A percentile compares a stretch with the other conserved stretches of the same genome.
These are phyloP conservation scores for Pterocles burchelli DNA, from an alignment of 2,113 vertebrate species.

Conservation along the genomic window DNA sequence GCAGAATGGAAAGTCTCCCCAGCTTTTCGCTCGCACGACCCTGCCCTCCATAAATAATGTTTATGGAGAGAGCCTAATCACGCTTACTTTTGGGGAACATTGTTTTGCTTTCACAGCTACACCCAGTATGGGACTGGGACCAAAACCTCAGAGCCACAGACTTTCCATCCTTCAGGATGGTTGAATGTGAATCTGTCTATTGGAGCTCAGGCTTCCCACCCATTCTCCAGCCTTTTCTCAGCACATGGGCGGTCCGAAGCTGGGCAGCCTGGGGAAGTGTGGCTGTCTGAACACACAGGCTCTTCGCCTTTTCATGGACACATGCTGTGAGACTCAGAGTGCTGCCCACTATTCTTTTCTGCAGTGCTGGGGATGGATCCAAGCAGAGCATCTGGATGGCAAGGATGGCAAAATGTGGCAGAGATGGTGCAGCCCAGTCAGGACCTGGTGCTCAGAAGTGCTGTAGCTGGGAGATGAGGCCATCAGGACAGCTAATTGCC, in stretches of 20 bases:
- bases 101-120: slow-evolving; percentile 29
- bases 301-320: not conserved
- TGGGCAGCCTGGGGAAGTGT: not conserved
- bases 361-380: not conserved
- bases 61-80: not conserved
- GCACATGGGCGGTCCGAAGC: not conserved
- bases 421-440: not conserved
- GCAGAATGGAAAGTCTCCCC: slow-evolving; percentile 23
- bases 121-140: not conserved
- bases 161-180: not conserved
- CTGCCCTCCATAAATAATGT: not conserved
- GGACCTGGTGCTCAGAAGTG: not conserved
- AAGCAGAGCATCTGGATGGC: not conserved
- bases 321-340: not conserved
- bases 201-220: not conserved
- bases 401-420: not conserved
- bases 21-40: not conserved
- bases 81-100: not conserved
- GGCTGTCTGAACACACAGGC: not conserved
- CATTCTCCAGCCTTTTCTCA: not conserved
- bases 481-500: not conserved
- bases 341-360: not conserved
- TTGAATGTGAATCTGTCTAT: fast-evolving
- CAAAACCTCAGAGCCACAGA: not conserved
- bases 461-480: not conserved